Percentiles rank a stretch among this genome's conserved stretches.
phyloP scores from a whole-genome alignment of 2,888 invertebrate species.

The Agrotis ipsilon region DNA sequence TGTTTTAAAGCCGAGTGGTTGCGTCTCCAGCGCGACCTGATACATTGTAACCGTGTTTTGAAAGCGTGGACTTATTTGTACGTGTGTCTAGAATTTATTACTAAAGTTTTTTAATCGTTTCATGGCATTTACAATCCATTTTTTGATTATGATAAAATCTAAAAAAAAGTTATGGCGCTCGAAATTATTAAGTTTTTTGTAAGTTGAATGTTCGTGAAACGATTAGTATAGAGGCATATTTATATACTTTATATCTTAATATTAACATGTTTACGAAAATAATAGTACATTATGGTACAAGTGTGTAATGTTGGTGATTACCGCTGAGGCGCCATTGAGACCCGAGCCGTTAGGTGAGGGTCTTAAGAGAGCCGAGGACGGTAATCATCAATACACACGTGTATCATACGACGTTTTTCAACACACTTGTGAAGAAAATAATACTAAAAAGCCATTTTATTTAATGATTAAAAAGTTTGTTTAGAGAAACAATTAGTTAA shows the following conservation, averaged over 20 bases:
- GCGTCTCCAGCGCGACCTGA: constrained; percentile 50
- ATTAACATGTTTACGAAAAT: constrained; percentile 64
- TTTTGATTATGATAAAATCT: constrained; percentile 4
- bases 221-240: constrained; percentile 65
- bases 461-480: too few species aligned
- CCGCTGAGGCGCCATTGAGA: too few species aligned
- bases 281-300: too few species aligned
- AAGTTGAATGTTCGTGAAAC: constrained; percentile 45
- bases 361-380: too few species aligned
- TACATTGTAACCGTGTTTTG: constrained; percentile 63
- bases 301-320: too few species aligned
- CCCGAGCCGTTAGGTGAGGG: too few species aligned
- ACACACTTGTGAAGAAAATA: too few species aligned
- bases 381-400: too few species aligned
- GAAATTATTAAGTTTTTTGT: constrained; percentile 5
- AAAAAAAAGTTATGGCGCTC: background rate
- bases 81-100: constrained; percentile 60
- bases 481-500: too few species aligned
- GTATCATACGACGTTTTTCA: too few species aligned
- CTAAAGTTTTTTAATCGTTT: constrained; percentile 55
- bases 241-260: constrained; percentile 63
- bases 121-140: constrained; percentile 49
- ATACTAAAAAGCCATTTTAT: too few species aligned
- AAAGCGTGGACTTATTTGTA: constrained; percentile 64
- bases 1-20: constrained; percentile 28